Conservation (phyloP, 2,797 vertebrate species). For the Mycteria americana region DNA sequence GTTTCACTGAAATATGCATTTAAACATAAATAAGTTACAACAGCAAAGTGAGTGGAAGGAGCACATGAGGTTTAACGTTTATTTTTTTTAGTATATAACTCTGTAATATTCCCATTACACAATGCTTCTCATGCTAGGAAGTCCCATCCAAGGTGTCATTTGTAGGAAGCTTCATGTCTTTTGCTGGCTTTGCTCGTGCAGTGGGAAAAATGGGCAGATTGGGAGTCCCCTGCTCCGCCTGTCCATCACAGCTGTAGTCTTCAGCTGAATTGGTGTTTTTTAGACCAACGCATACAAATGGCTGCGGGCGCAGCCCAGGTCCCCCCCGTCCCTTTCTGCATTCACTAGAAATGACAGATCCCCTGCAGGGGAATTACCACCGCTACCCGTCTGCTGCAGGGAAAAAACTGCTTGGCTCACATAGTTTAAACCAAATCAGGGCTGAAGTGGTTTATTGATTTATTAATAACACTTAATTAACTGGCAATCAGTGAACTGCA, state of each 20-base stretch:
- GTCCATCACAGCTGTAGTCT: too few relatives aligned
- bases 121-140: neutral
- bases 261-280: neutral
- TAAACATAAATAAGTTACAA: neutral
- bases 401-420: neutral
- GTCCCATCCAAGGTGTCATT: neutral
- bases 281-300: neutral
- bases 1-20: neutral
- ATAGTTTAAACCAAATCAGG: neutral
- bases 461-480: neutral
- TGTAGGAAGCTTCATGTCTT: neutral
- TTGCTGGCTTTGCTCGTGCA: neutral
- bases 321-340: neutral
- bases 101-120: neutral
- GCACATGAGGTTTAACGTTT: neutral
- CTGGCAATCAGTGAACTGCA: neutral
- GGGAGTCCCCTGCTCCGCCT: neutral
- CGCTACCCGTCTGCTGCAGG: neutral
- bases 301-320: rapidly evolving
- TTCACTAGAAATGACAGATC: neutral
- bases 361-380: neutral
- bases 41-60: neutral
- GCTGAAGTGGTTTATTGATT: neutral
- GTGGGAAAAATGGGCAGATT: neutral
- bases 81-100: neutral